Percentiles rank a stretch among this genome's conserved stretches.
Evolutionary conservation across 2,113 vertebrate genomes (phyloP).

Genomic region (Daphoenositta chrysoptera): DNA sequence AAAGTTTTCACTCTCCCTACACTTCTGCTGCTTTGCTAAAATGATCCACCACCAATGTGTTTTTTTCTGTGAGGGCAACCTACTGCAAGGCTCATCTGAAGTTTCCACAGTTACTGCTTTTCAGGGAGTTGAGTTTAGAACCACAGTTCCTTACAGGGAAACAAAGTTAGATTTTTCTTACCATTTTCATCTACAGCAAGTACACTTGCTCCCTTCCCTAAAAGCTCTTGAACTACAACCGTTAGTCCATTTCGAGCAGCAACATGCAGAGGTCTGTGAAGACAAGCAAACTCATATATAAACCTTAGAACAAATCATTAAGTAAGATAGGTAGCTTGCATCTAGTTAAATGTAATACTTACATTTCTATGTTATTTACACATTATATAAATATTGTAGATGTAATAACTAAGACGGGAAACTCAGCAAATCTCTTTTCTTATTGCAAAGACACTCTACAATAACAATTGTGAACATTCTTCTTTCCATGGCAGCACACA

Average conservation of each 20-base stretch:
- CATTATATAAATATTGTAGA: not conserved
- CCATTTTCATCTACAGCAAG: slow-evolving; percentile 98
- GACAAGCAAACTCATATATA: slow-evolving; percentile 9
- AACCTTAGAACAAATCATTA: not conserved
- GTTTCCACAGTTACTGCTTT: not conserved
- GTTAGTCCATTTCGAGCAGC: slow-evolving; percentile 96
- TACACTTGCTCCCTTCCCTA: slow-evolving; percentile 96
- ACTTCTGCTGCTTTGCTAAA: not conserved
- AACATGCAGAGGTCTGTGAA: slow-evolving; percentile 90
- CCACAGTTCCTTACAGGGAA: not conserved
- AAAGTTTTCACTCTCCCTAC: not conserved
- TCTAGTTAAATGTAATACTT: not conserved
- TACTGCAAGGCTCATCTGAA: not conserved
- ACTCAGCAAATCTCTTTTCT: not conserved
- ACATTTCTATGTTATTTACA: not conserved
- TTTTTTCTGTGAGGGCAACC: not conserved
- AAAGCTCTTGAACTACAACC: slow-evolving; percentile 95
- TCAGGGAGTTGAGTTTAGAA: not conserved
- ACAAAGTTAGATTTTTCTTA: slow-evolving; percentile 66
- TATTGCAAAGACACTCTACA: not conserved
- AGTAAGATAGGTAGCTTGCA: not conserved
- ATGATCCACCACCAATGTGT: not conserved
- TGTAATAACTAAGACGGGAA: not conserved
- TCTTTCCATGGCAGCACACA: not conserved
- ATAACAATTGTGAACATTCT: not conserved